A percentile compares a stretch with the other conserved stretches of the same genome.
These are phyloP conservation scores for Pteropus rufus DNA, from an alignment of 2,797 vertebrate genomes.

Conservation along the genomic window DNA sequence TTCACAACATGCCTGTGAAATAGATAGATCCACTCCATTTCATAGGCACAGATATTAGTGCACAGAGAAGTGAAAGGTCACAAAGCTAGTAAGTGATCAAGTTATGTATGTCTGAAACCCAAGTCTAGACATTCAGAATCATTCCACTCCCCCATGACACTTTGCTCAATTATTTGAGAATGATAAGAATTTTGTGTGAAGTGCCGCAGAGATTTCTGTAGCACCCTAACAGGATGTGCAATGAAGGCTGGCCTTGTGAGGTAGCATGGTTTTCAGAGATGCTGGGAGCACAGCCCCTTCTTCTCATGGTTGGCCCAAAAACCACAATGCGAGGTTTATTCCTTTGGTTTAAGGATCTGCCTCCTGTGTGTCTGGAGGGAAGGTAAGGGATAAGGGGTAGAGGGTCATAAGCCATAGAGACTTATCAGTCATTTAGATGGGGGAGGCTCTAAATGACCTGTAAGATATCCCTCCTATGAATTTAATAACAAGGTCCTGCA, in stretches of 20 bases:
- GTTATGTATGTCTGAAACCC: conserved; percentile 53
- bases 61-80: conserved; percentile 43
- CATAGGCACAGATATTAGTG: conserved; percentile 28
- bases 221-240: background rate
- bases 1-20: background rate
- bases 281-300: background rate
- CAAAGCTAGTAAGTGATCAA: conserved; percentile 37
- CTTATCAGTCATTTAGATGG: background rate
- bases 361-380: background rate
- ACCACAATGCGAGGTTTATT: background rate
- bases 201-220: background rate
- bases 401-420: background rate
- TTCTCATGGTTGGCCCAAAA: background rate
- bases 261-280: conserved; percentile 11
- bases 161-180: conserved; percentile 48
- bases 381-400: background rate
- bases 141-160: conserved; percentile 1
- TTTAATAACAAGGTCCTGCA: background rate
- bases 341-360: conserved; percentile 1
- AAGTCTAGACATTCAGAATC: conserved; percentile 59
- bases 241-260: background rate
- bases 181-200: conserved; percentile 41
- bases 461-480: background rate
- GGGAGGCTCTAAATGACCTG: background rate
- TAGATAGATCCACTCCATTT: background rate